Percentiles rank a stretch among this genome's conserved stretches.
phyloP scores from a whole-genome alignment of 2,113 vertebrate species.

The Poeciliopsis prolifica region DNA sequence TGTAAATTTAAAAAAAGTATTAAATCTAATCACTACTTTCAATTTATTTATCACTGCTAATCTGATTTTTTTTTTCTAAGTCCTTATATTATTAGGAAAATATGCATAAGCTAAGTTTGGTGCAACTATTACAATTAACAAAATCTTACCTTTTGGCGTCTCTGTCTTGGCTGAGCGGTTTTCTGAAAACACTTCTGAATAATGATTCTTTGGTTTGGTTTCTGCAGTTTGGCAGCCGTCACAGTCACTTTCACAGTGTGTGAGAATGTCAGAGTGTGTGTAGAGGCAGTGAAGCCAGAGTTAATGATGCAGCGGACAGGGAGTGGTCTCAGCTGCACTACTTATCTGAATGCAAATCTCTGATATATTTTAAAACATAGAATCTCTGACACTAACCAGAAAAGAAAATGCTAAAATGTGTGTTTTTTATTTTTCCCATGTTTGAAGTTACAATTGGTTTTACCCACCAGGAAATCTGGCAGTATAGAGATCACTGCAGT shows the following conservation, averaged over 20 bases:
- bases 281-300: not conserved
- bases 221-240: not conserved
- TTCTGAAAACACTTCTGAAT: not conserved
- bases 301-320: slow-evolving; percentile 5
- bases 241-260: not conserved
- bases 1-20: not conserved
- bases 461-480: too few relatives aligned
- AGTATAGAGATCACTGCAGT: not conserved
- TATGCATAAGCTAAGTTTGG: not conserved
- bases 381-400: not conserved
- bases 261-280: not conserved
- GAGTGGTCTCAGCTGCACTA: not conserved
- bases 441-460: not conserved
- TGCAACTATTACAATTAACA: not conserved
- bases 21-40: not conserved
- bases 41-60: not conserved
- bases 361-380: not conserved
- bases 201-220: not conserved
- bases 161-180: not conserved
- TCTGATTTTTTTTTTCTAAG: not conserved
- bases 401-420: not conserved
- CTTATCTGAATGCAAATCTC: not conserved
- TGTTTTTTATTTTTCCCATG: not conserved
- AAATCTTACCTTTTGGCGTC: slow-evolving; percentile 35
- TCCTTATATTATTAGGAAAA: not conserved